These are phyloP conservation scores for Ommatoiulus sabulosus DNA, from an alignment of 2,888 invertebrate species.

Conservation along the genomic window DNA sequence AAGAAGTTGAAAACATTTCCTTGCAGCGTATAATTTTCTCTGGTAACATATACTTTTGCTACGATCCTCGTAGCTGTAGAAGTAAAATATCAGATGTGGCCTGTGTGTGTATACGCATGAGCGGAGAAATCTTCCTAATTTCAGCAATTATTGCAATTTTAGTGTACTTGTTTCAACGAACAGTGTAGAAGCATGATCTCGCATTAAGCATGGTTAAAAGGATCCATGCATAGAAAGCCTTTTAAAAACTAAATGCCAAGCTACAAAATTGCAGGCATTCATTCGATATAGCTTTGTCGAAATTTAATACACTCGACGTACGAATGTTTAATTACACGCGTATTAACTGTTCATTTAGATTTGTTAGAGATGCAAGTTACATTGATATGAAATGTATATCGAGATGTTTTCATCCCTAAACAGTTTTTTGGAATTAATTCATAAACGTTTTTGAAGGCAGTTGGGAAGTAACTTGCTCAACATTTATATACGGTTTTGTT, in stretches of 20 bases:
- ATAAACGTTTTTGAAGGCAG: too few species aligned
- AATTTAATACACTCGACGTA: too few species aligned
- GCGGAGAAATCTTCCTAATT: slow-evolving; percentile 21
- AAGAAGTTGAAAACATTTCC: too few species aligned
- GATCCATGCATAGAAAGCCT: neutral
- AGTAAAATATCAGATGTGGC: neutral
- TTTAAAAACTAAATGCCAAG: neutral
- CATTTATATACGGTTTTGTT: too few species aligned
- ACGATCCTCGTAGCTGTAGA: neutral
- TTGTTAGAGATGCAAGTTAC: neutral
- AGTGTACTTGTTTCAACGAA: neutral
- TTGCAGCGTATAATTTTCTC: too few species aligned
- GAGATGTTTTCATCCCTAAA: too few species aligned
- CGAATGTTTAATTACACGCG: too few species aligned
- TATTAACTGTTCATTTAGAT: neutral
- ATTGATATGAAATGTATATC: neutral
- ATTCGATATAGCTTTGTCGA: too few species aligned
- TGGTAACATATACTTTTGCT: neutral
- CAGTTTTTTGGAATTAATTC: too few species aligned
- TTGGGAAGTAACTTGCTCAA: too few species aligned
- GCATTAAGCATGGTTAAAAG: slow-evolving; percentile 5
- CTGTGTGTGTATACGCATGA: neutral
- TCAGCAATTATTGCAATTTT: neutral
- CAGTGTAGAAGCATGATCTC: neutral
- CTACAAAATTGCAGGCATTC: neutral